These are phyloP conservation scores for Brachionus plicatilis DNA, from an alignment of 1,140 invertebrate genomes.

Conservation along the genomic window DNA sequence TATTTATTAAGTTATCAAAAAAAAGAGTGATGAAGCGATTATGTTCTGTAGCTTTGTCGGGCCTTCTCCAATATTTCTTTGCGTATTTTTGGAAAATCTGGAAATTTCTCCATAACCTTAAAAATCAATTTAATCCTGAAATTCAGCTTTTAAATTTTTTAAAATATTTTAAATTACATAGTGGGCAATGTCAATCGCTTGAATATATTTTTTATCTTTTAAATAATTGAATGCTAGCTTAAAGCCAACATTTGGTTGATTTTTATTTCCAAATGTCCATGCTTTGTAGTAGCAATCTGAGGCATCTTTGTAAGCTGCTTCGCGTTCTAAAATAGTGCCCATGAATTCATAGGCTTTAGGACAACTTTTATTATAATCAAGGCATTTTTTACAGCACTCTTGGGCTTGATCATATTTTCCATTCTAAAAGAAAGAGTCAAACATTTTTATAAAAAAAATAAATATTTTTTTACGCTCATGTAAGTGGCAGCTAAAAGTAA, in stretches of 20 bases:
- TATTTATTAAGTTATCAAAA: background rate
- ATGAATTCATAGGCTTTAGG: conserved; percentile 81
- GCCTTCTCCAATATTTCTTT: conserved; percentile 92
- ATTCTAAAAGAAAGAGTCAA: conserved; percentile 51
- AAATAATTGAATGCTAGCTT: conserved; percentile 84
- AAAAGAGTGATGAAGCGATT: background rate
- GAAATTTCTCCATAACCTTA: conserved; percentile 67
- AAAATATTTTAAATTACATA: conserved; percentile 57
- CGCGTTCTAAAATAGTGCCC: conserved; percentile 81
- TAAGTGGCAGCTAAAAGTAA: conserved; percentile 83
- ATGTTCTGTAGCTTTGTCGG: conserved; percentile 68
- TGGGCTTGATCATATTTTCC: conserved; percentile 78
- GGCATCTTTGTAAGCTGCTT: conserved; percentile 81
- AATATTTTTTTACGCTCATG: conserved; percentile 62
- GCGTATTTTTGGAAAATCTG: conserved; percentile 80
- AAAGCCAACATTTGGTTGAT: conserved; percentile 67
- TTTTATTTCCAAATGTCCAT: conserved; percentile 73
- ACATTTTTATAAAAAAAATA: background rate
- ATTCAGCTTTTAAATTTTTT: background rate
- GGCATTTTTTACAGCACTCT: conserved; percentile 71
- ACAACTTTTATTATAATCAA: conserved; percentile 77
- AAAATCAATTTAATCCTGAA: conserved; percentile 17
- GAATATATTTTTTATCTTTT: conserved; percentile 80
- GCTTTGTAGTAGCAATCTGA: conserved; percentile 73
- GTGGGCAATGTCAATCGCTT: conserved; percentile 77